A percentile compares a stretch with the other conserved stretches of the same genome.
These are phyloP conservation scores for Drosophila anceps DNA, from an alignment of 2,888 invertebrate species.

Conservation along the genomic window DNA sequence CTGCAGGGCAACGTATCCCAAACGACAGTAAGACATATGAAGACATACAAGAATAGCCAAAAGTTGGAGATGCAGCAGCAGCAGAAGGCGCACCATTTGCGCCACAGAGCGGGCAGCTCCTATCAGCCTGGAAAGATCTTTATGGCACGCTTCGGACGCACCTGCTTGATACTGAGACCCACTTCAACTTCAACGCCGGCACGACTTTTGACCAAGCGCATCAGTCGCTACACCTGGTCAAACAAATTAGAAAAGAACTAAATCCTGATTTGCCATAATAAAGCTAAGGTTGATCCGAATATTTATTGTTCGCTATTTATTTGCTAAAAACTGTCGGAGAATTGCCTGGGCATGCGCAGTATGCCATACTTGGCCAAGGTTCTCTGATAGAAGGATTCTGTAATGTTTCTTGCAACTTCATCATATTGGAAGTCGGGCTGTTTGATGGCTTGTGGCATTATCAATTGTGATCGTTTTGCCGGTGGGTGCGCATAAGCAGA, in stretches of 20 bases:
- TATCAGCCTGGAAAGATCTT: conserved; percentile 13
- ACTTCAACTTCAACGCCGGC: conserved; percentile 8
- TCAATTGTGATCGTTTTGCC: background rate
- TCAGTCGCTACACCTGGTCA: conserved; percentile 39
- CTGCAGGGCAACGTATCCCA: conserved; percentile 11
- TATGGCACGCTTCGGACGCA: conserved; percentile 59
- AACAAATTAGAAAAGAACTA: conserved; percentile 8
- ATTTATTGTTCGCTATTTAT: background rate
- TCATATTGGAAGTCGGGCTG: background rate
- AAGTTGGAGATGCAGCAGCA: background rate
- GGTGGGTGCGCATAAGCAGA: background rate
- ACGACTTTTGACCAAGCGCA: conserved; percentile 36
- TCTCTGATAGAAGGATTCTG: conserved; percentile 33
- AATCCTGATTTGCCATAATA: conserved; percentile 24
- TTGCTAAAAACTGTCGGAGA: background rate
- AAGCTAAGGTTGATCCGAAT: conserved; percentile 47
- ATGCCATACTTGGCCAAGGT: conserved; percentile 50
- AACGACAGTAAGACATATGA: background rate
- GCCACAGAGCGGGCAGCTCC: background rate
- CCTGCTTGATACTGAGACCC: conserved; percentile 51
- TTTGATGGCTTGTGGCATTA: background rate
- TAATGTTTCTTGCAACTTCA: background rate
- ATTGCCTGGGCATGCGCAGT: conserved; percentile 15
- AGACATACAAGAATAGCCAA: background rate
- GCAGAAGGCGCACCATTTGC: background rate